Evolutionary conservation across 2,888 invertebrate species (phyloP).

Genomic region (Notocelia uddmanniana): DNA sequence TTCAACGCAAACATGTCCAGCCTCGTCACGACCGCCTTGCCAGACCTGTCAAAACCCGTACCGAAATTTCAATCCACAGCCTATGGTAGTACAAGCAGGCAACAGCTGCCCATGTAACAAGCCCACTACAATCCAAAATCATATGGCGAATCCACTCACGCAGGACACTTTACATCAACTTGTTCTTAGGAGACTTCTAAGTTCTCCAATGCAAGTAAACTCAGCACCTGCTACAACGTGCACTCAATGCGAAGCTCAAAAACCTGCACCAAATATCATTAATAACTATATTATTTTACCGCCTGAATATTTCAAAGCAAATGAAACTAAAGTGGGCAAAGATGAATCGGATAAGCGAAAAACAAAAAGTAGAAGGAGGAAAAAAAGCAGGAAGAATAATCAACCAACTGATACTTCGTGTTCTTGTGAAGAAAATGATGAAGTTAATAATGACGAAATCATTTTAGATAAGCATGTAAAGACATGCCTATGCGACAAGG

Average conservation of each 20-base stretch:
- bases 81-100: slow-evolving; percentile 48
- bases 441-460: slow-evolving; percentile 17
- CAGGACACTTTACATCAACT: slow-evolving; percentile 54
- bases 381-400: slow-evolving; percentile 17
- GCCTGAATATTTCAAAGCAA: slow-evolving; percentile 48
- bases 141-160: slow-evolving; percentile 49
- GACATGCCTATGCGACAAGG: slow-evolving; percentile 1
- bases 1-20: slow-evolving; percentile 54
- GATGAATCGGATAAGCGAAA: slow-evolving; percentile 19
- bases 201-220: slow-evolving; percentile 57
- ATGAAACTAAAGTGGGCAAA: slow-evolving; percentile 47
- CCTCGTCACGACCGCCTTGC: slow-evolving; percentile 50
- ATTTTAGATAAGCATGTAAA: neutral
- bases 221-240: slow-evolving; percentile 52
- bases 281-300: slow-evolving; percentile 54
- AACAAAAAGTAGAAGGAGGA: slow-evolving; percentile 38
- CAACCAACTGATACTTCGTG: neutral
- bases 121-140: slow-evolving; percentile 52
- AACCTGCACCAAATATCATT: slow-evolving; percentile 47
- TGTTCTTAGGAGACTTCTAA: slow-evolving; percentile 58
- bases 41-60: slow-evolving; percentile 47
- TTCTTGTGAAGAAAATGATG: slow-evolving; percentile 1
- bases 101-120: slow-evolving; percentile 56
- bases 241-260: slow-evolving; percentile 56
- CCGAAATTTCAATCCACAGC: slow-evolving; percentile 45